These are phyloP conservation scores for Sarcophaga subvicina DNA, from an alignment of 2,888 invertebrate genomes.

Conservation along the genomic window DNA sequence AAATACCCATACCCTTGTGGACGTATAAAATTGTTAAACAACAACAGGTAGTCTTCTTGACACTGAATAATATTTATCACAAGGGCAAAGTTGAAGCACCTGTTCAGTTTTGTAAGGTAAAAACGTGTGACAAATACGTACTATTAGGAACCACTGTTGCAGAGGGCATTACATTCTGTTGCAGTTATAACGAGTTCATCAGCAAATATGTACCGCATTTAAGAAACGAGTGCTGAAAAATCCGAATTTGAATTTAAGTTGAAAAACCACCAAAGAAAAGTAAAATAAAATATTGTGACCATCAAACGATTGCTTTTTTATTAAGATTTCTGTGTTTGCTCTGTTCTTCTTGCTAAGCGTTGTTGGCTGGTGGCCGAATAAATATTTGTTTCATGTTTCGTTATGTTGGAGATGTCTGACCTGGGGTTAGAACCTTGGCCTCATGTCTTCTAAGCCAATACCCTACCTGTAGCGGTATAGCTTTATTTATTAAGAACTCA, in stretches of 20 bases:
- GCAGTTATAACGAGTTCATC: constrained; percentile 42
- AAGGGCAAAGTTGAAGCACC: neutral
- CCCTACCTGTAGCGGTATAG: no score
- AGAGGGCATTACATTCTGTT: constrained; percentile 39
- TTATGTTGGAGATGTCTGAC: no score
- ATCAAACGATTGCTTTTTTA: no score
- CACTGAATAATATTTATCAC: constrained; percentile 55
- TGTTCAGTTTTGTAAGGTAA: neutral
- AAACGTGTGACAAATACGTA: constrained; percentile 3
- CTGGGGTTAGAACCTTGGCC: no score
- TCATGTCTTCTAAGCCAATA: no score
- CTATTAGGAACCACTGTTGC: neutral
- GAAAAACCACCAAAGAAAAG: no score
- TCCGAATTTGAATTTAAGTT: neutral
- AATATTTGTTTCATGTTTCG: no score
- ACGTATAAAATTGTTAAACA: constrained; percentile 50
- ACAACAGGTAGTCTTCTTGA: constrained; percentile 42
- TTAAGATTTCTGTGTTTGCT: no score
- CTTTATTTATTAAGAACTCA: no score
- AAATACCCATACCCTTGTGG: constrained; percentile 61
- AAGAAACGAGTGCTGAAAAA: constrained; percentile 16
- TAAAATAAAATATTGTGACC: no score
- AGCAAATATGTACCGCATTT: constrained; percentile 34
- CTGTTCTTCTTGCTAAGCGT: no score
- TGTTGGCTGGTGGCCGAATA: no score